Evolutionary conservation across 2,113 vertebrate species (phyloP).

Genomic region (Corvus hawaiiensis): DNA sequence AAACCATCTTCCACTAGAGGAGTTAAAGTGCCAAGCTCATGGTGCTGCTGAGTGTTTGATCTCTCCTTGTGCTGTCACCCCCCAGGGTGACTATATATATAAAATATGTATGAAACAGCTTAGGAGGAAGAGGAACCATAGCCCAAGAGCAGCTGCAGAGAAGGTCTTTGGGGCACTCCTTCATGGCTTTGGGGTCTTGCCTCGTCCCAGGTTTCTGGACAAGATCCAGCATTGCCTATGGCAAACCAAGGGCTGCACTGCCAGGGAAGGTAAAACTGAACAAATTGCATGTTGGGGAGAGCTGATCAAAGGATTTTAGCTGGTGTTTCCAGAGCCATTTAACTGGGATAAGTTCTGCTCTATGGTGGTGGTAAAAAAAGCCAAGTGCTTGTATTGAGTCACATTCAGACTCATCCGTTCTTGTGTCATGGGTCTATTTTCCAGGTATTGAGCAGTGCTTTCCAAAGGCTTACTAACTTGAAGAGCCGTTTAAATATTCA

Average conservation of each 20-base stretch:
- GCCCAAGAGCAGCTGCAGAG: not conserved
- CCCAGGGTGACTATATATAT: not conserved
- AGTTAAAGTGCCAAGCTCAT: not conserved
- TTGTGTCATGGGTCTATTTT: not conserved
- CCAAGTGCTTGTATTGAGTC: not conserved
- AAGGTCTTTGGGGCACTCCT: not conserved
- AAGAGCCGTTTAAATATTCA: constrained; percentile 18
- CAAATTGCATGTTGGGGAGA: fast-evolving
- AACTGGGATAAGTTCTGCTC: not conserved
- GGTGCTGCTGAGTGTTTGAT: not conserved
- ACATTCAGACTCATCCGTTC: not conserved
- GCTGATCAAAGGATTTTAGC: not conserved
- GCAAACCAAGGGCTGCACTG: not conserved
- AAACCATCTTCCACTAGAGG: not conserved
- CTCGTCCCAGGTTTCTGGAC: not conserved
- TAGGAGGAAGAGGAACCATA: not conserved
- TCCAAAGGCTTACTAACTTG: not conserved
- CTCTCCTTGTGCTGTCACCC: not conserved
- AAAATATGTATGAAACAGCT: not conserved
- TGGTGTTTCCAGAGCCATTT: not conserved
- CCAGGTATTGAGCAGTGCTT: not conserved
- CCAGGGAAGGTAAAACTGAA: not conserved
- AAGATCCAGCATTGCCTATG: not conserved
- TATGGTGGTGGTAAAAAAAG: not conserved
- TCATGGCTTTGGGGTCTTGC: not conserved